phyloP scores from a whole-genome alignment of 2,888 invertebrate species.

The Beris morrisii region DNA sequence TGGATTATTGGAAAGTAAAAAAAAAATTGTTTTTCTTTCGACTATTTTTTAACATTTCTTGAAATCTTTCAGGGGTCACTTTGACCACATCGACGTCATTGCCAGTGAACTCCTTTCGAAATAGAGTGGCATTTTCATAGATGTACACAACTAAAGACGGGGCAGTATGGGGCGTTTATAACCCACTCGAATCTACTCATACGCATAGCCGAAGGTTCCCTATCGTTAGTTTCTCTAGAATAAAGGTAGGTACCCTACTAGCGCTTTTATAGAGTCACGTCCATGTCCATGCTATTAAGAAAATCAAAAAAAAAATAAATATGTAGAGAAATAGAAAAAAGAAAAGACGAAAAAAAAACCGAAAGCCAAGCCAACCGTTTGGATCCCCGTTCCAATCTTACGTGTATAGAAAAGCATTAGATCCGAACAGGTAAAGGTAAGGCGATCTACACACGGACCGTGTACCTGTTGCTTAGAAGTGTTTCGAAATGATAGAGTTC shows the following conservation, averaged over 20 bases:
- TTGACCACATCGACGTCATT: constrained; percentile 16
- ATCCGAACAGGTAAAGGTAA: constrained; percentile 19
- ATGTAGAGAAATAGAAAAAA: constrained; percentile 14
- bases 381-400: constrained; percentile 24
- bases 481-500: constrained; percentile 8
- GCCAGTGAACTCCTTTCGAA: constrained; percentile 23
- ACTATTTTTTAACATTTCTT: constrained; percentile 11
- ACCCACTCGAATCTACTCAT: constrained; percentile 23
- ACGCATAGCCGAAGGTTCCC: constrained; percentile 9
- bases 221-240: constrained; percentile 12
- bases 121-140: constrained; percentile 16
- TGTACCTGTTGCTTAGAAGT: constrained; percentile 25
- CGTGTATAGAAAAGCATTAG: constrained; percentile 29
- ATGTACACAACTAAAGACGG: constrained; percentile 6
- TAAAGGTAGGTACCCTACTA: neutral
- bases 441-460: constrained; percentile 22
- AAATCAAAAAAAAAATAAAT: neutral
- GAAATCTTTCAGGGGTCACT: constrained; percentile 16
- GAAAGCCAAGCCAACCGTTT: constrained; percentile 18
- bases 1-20: too few relatives aligned
- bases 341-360: neutral
- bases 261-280: constrained; percentile 18
- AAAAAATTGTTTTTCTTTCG: constrained; percentile 3
- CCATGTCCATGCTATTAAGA: constrained; percentile 17
- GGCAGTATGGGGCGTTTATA: constrained; percentile 23